phyloP scores from a whole-genome alignment of 2,888 invertebrate genomes.

The Ferrisia virgata region DNA sequence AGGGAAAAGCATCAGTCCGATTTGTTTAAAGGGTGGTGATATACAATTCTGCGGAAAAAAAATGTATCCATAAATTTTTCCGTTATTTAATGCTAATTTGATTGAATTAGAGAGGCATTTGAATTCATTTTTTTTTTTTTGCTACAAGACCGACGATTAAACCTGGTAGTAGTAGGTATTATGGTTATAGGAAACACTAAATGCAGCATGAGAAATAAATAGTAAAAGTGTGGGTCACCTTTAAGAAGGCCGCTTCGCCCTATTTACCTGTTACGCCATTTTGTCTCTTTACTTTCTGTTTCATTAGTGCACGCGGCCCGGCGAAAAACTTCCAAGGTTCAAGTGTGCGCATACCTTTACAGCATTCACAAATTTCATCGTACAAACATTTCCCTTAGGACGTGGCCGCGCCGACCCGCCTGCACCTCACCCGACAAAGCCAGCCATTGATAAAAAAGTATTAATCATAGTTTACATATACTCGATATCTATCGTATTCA shows the following conservation, averaged over 20 bases:
- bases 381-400: background rate
- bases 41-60: too few species aligned
- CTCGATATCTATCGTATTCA: background rate
- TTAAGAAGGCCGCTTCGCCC: constrained; percentile 44
- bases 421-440: background rate
- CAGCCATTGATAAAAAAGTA: background rate
- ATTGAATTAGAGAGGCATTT: too few species aligned
- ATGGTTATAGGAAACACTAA: constrained; percentile 15
- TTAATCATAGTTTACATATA: background rate
- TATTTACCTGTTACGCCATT: constrained; percentile 45
- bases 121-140: background rate
- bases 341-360: constrained; percentile 21
- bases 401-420: background rate
- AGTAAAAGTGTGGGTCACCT: constrained; percentile 42
- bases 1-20: too few species aligned
- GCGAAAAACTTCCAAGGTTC: constrained; percentile 35
- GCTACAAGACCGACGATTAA: background rate
- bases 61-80: too few species aligned
- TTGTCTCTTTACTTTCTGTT: constrained; percentile 41
- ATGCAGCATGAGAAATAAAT: constrained; percentile 18
- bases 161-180: background rate
- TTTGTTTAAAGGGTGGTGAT: too few species aligned
- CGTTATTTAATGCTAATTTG: too few species aligned
- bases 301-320: constrained; percentile 32
- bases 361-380: constrained; percentile 4